Evolutionary conservation across 2,888 invertebrate genomes (phyloP).

Genomic region (Heliconius charithonia): DNA sequence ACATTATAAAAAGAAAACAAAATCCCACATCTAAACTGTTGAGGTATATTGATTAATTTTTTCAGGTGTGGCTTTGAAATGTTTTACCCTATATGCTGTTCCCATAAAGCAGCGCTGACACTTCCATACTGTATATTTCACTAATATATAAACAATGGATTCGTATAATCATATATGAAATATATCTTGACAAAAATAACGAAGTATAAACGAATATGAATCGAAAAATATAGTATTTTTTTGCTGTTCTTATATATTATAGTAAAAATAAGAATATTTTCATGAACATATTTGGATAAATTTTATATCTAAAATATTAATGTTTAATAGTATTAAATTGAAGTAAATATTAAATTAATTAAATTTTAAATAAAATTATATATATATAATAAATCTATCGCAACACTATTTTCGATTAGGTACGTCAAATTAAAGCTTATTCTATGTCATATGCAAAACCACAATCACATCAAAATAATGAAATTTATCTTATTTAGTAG

Average conservation of each 20-base stretch:
- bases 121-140: not conserved
- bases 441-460: not conserved
- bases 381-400: conserved; percentile 27
- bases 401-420: conserved; percentile 40
- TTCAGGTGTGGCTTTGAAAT: too few species aligned
- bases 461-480: not conserved
- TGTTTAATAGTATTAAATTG: not conserved
- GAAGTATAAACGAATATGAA: not conserved
- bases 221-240: not conserved
- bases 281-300: too few species aligned
- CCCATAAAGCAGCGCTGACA: too few species aligned
- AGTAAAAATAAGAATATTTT: not conserved
- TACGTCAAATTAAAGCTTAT: conserved; percentile 39
- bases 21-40: too few species aligned
- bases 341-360: not conserved
- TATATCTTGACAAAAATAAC: not conserved
- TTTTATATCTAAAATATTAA: too few species aligned
- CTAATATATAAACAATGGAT: not conserved
- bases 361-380: conserved; percentile 23
- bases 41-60: too few species aligned
- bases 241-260: not conserved
- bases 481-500: not conserved
- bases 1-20: too few species aligned
- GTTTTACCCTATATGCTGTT: too few species aligned
- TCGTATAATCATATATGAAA: not conserved